Percentiles rank a stretch among this genome's conserved stretches.
Conservation (phyloP, 1,140 invertebrate genomes). For the Glossosoma conforme region DNA sequence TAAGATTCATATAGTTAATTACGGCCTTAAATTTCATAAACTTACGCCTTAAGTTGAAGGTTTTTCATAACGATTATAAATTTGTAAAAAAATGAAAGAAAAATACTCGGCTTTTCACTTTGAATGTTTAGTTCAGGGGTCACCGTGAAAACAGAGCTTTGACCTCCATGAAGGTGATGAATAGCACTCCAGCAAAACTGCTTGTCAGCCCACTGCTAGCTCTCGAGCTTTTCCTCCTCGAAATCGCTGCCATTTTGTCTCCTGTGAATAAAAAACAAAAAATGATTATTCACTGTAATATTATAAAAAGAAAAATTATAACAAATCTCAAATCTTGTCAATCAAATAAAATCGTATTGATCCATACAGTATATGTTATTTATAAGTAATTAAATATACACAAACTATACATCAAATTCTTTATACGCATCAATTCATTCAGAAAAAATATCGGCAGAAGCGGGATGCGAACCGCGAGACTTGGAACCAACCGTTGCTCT, state of each 20-base stretch:
- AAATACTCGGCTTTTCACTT: no score
- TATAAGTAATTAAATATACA: no score
- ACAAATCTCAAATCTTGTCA: neutral
- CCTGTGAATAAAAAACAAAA: slow-evolving; percentile 22
- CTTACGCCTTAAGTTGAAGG: neutral
- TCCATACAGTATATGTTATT: no score
- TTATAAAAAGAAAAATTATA: neutral
- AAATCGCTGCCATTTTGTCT: slow-evolving; percentile 30
- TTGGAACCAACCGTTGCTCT: no score
- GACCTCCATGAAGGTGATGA: slow-evolving; percentile 13
- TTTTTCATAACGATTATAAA: neutral
- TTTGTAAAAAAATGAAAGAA: neutral
- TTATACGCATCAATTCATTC: no score
- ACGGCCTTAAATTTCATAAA: neutral
- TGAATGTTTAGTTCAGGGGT: slow-evolving; percentile 6
- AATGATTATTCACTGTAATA: neutral
- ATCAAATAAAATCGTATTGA: no score
- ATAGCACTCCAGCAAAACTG: slow-evolving; percentile 19
- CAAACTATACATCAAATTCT: no score
- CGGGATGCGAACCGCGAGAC: no score
- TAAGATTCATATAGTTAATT: neutral
- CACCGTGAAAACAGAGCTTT: slow-evolving; percentile 25
- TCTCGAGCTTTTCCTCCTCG: slow-evolving; percentile 28
- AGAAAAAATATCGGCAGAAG: no score
- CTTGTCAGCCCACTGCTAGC: slow-evolving; percentile 18